phyloP scores from a whole-genome alignment of 2,113 vertebrate genomes.

The Dromas ardeola region DNA sequence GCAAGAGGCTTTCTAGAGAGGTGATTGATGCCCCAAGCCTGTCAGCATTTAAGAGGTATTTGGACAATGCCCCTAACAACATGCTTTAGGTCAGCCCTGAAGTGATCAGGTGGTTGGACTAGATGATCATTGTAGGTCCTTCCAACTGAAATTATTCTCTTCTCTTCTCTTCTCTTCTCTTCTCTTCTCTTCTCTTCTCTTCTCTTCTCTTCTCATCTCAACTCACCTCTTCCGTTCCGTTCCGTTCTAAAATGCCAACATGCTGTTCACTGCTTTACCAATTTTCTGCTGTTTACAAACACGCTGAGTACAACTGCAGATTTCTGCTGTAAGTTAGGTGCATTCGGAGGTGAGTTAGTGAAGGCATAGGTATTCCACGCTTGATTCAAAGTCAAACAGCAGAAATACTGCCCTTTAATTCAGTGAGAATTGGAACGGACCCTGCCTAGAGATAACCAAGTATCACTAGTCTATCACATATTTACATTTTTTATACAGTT shows the following conservation, averaged over 20 bases:
- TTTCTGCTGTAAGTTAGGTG: neutral
- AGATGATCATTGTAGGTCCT: neutral
- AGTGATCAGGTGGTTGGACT: neutral
- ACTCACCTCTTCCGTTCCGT: no score
- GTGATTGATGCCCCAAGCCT: neutral
- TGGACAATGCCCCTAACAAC: neutral
- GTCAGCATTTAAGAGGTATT: neutral
- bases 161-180: neutral
- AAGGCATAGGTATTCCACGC: rapidly evolving
- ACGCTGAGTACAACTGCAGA: neutral
- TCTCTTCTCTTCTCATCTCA: no score
- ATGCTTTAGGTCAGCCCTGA: neutral
- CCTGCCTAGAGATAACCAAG: neutral
- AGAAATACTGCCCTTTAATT: neutral
- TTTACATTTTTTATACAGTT: neutral
- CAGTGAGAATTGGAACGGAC: neutral
- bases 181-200: neutral
- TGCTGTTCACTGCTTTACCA: neutral
- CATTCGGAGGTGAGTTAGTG: neutral
- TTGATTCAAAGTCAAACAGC: neutral
- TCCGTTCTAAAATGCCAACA: neutral
- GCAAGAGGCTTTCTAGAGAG: neutral
- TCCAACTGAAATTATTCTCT: neutral
- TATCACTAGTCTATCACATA: neutral
- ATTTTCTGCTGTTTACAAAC: neutral